Conservation (phyloP, 2,113 vertebrate species). For the Enhydra lutris region DNA sequence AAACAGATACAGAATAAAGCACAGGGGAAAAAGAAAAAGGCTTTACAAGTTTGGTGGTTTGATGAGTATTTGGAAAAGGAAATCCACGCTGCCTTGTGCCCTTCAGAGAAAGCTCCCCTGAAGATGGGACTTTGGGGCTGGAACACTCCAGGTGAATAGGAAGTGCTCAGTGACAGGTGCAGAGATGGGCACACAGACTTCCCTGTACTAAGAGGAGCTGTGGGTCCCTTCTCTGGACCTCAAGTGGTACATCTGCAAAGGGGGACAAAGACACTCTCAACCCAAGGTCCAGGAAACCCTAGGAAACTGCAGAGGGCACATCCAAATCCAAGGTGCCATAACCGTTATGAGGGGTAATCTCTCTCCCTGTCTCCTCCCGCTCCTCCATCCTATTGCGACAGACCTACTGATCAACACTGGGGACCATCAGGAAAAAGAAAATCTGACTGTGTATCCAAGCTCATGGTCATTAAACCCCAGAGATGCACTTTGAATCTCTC, state of each 20-base stretch:
- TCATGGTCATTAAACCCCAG: neutral
- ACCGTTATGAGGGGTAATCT: accelerated
- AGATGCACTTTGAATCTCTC: accelerated
- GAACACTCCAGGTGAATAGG: accelerated
- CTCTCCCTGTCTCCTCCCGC: neutral
- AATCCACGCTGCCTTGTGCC: too few species aligned
- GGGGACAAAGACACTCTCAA: neutral
- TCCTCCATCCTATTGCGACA: neutral
- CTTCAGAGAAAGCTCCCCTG: neutral
- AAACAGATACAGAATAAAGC: neutral
- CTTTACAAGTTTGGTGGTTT: neutral
- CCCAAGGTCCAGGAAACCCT: neutral
- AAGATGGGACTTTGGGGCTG: neutral
- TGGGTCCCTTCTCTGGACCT: neutral
- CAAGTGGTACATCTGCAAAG: too few species aligned
- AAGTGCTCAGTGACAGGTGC: accelerated
- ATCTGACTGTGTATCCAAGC: neutral
- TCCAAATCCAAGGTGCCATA: neutral
- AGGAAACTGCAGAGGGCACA: neutral
- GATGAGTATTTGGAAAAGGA: neutral
- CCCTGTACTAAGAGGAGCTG: neutral
- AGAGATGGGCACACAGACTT: neutral
- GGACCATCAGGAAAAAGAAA: neutral
- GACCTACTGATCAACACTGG: neutral
- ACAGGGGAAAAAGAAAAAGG: neutral